Evolutionary conservation across 2,797 vertebrate species (phyloP).

Genomic region (Spatula versicolor): DNA sequence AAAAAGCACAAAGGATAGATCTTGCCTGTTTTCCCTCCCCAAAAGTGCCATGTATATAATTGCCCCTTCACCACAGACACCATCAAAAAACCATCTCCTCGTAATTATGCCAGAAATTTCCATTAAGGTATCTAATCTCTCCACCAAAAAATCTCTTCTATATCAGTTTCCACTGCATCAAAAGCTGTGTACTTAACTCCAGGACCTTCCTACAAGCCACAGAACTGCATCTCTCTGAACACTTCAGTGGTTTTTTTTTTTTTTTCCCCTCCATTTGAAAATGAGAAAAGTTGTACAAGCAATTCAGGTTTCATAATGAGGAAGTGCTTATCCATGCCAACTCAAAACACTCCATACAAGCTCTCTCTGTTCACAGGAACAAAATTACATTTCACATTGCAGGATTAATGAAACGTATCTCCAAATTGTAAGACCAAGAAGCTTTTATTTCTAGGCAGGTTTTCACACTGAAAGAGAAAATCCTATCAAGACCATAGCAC

Average conservation of each 20-base stretch:
- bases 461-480: conserved; percentile 3
- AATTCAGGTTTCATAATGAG: conserved; percentile 27
- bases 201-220: background rate
- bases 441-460: background rate
- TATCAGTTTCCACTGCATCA: background rate
- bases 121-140: background rate
- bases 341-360: conserved; percentile 6
- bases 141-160: background rate
- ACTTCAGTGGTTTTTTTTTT: background rate
- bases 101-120: background rate
- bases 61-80: background rate
- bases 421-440: background rate
- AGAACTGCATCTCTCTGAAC: background rate
- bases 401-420: background rate
- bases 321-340: background rate
- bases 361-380: background rate
- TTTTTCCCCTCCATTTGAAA: background rate
- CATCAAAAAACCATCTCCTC: background rate
- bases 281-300: background rate
- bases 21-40: background rate
- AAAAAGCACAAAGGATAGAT: background rate
- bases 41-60: background rate
- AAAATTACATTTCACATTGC: background rate
- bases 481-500: background rate
- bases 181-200: background rate